Conservation (phyloP, 2,888 invertebrate species). For the Morinoia aosen region DNA sequence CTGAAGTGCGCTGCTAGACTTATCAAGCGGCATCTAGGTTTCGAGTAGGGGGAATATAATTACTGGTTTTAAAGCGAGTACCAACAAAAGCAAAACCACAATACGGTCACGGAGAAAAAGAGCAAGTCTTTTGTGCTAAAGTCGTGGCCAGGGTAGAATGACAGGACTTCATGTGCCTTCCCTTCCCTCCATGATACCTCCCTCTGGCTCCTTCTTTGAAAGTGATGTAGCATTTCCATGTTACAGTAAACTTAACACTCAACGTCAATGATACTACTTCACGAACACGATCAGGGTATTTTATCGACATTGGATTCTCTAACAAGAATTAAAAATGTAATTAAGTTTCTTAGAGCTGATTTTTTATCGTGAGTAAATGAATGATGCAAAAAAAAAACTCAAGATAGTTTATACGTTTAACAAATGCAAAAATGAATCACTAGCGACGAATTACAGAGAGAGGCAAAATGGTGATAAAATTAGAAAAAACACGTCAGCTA, state of each 20-base stretch:
- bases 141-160: slow-evolving; percentile 6
- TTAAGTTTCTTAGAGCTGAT: background rate
- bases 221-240: background rate
- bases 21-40: slow-evolving; percentile 39
- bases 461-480: too few relatives aligned
- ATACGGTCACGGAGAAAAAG: slow-evolving; percentile 45
- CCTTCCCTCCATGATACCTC: background rate
- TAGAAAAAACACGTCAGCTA: too few relatives aligned
- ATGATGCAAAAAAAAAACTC: background rate
- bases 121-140: slow-evolving; percentile 43
- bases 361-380: background rate
- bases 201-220: background rate
- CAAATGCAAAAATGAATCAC: too few relatives aligned
- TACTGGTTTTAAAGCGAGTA: slow-evolving; percentile 50
- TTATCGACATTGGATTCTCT: too few relatives aligned
- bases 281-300: background rate
- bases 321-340: background rate
- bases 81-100: slow-evolving; percentile 47
- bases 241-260: background rate
- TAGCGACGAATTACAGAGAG: too few relatives aligned
- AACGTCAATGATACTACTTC: background rate
- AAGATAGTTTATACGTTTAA: too few relatives aligned
- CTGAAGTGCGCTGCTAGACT: background rate
- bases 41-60: slow-evolving; percentile 47
- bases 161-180: background rate